Evolutionary conservation across 2,797 vertebrate species (phyloP), one percentile per base, ranked within the genome.

Genomic region (Arnoldichthys spilopterus): DNA sequence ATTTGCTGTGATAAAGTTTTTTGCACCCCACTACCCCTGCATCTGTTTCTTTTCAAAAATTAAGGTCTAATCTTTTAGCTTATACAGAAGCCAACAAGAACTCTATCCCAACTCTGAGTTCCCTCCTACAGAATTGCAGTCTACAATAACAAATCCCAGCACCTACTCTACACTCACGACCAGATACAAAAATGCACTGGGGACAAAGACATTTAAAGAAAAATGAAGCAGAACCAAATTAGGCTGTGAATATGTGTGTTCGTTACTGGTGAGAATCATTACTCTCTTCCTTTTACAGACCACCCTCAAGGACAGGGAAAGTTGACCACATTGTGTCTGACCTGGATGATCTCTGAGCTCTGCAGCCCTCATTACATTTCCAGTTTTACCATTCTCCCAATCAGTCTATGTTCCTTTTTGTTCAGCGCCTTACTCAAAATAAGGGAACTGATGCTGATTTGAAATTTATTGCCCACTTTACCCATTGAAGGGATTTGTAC

Each of bases 281-380:
- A 61, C 51, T 66, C 16, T 49, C 54, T 47, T 61, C 2, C 34
- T 59, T 68, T 74, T 49, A 72, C 6, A 68, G 18, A 24, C 20
- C 9, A 13, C 28, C 1, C 56, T 58, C 37, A 37, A 6, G n/a
- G 58, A 4, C 49, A 26, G 8, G 4, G 18, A 70, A 64, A 71
- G 69, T 13, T 63, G 56, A 47, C 45, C 56, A 75, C 56, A 24
- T 18, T 53, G 12, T 64, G 73, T 9, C 66, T 64, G 67, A 51
- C 45, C 37, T 28, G 45, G 20, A 4, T 74, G 53, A 73, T 75
- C 64, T 54, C 45, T 24, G 22, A 32, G 56, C 28, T 74, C 22
- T 75, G 66, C 45, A 80, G 45, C 61, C 32, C 34, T 80, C 67
- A 64, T 76, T 70, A 71, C 22, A 76, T 56, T 71, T 34, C n/a